These are phyloP conservation scores for Apodemia duryi DNA, from an alignment of 2,888 invertebrate genomes.

Conservation along the genomic window DNA sequence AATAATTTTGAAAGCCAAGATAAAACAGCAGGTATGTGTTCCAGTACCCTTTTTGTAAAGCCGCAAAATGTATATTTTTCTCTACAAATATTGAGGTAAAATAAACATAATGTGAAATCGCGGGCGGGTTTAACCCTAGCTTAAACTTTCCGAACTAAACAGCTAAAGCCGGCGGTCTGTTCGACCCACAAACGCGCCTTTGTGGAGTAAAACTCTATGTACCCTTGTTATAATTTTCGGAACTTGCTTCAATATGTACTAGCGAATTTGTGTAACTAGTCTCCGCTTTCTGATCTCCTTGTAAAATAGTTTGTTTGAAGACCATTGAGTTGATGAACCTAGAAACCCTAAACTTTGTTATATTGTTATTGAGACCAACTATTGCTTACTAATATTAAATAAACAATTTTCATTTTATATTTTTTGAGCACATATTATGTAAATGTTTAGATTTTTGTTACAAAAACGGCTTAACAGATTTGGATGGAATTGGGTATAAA, in stretches of 20 bases:
- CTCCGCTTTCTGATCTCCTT: slow-evolving; percentile 10
- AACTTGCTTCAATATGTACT: slow-evolving; percentile 32
- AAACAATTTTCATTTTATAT: no score
- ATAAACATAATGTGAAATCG: slow-evolving; percentile 50
- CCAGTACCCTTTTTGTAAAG: slow-evolving; percentile 26
- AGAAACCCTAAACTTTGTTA: not conserved
- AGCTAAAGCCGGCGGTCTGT: slow-evolving; percentile 47
- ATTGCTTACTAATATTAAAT: no score
- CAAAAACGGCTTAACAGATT: no score
- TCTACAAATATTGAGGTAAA: slow-evolving; percentile 43
- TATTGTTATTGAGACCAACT: not conserved
- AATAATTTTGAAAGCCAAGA: slow-evolving; percentile 9
- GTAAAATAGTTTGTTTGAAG: slow-evolving; percentile 8
- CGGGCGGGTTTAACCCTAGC: slow-evolving; percentile 48
- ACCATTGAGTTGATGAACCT: slow-evolving; percentile 4
- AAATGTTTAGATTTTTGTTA: no score
- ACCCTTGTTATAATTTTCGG: slow-evolving; percentile 51
- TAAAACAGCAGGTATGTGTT: slow-evolving; percentile 16
- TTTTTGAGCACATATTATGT: no score
- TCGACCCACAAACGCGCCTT: slow-evolving; percentile 54
- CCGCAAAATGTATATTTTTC: slow-evolving; percentile 47
- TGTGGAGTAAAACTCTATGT: slow-evolving; percentile 37
- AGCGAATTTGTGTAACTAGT: slow-evolving; percentile 18
- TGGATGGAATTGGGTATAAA: no score
- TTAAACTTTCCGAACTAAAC: slow-evolving; percentile 53